These are phyloP conservation scores for Campoletis sonorensis DNA, from an alignment of 1,140 invertebrate genomes.

Conservation along the genomic window DNA sequence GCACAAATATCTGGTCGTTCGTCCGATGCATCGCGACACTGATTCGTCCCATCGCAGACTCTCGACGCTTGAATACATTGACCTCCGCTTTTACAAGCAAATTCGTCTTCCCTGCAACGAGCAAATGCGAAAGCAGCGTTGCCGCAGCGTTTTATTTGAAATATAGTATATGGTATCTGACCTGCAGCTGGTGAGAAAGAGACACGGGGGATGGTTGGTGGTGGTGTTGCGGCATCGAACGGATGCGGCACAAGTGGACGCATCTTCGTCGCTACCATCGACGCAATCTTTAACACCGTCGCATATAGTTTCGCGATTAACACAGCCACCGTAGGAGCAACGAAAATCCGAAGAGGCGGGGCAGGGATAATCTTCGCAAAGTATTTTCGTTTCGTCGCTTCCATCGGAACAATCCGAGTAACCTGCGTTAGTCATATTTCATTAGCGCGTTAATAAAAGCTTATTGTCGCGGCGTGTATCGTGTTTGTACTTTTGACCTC, in stretches of 20 bases:
- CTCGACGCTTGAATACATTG: slow-evolving; percentile 77
- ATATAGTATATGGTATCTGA: slow-evolving; percentile 30
- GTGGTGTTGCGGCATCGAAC: too few relatives aligned
- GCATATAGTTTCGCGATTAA: slow-evolving; percentile 80
- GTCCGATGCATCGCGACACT: slow-evolving; percentile 85
- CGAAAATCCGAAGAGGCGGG: slow-evolving; percentile 68
- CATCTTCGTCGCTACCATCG: slow-evolving; percentile 78
- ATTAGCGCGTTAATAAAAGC: too few relatives aligned
- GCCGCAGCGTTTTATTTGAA: not conserved
- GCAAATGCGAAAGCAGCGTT: not conserved
- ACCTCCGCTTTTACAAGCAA: slow-evolving; percentile 68
- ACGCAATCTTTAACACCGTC: slow-evolving; percentile 82
- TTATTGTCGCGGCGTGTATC: too few relatives aligned
- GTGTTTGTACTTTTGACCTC: too few relatives aligned
- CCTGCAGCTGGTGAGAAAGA: slow-evolving; percentile 59
- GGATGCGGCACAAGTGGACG: slow-evolving; percentile 51
- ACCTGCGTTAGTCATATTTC: too few relatives aligned
- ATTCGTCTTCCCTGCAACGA: slow-evolving; percentile 56
- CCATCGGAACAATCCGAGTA: slow-evolving; percentile 81
- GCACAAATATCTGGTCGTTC: slow-evolving; percentile 77
- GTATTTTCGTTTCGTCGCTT: slow-evolving; percentile 77
- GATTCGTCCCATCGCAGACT: slow-evolving; percentile 80
- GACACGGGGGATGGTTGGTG: too few relatives aligned
- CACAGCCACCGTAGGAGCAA: slow-evolving; percentile 81
- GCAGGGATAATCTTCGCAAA: slow-evolving; percentile 70